Conservation (phyloP, 2,888 invertebrate species). For the Conops quadrifasciatus region DNA sequence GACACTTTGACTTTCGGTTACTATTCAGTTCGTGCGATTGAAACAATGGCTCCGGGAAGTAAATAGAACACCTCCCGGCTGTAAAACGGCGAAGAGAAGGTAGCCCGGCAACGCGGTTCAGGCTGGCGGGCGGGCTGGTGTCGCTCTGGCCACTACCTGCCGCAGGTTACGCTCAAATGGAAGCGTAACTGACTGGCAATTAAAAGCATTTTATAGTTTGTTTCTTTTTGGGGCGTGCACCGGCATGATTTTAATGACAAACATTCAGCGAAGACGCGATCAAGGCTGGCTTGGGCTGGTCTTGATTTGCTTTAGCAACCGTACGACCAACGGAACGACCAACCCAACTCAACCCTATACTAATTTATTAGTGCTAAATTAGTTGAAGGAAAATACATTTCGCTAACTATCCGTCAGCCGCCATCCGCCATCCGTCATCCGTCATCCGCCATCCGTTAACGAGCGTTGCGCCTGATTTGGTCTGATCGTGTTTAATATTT, state of each 20-base stretch:
- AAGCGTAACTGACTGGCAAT: constrained; percentile 5
- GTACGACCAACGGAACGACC: not conserved
- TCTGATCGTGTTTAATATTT: too few species aligned
- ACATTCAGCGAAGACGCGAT: constrained; percentile 42
- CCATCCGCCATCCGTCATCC: too few species aligned
- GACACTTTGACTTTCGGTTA: constrained; percentile 19
- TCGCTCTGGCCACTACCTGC: not conserved
- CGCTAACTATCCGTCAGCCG: too few species aligned
- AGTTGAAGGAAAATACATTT: too few species aligned
- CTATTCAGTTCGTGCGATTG: constrained; percentile 7
- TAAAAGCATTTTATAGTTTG: constrained; percentile 19
- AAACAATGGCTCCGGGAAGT: constrained; percentile 37
- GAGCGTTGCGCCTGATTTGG: too few species aligned
- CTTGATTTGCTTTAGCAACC: too few species aligned
- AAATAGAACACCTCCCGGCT: constrained; percentile 47
- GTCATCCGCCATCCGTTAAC: too few species aligned
- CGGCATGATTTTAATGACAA: constrained; percentile 49
- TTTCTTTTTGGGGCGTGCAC: constrained; percentile 45
- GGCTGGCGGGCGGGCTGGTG: not conserved
- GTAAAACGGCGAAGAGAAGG: constrained; percentile 30
- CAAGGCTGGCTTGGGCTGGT: too few species aligned
- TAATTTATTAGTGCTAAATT: not conserved
- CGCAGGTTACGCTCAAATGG: not conserved
- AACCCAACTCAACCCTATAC: constrained; percentile 8
- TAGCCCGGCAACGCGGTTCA: not conserved